phyloP scores from a whole-genome alignment of 1,140 invertebrate genomes.

The Episyrphus balteatus region DNA sequence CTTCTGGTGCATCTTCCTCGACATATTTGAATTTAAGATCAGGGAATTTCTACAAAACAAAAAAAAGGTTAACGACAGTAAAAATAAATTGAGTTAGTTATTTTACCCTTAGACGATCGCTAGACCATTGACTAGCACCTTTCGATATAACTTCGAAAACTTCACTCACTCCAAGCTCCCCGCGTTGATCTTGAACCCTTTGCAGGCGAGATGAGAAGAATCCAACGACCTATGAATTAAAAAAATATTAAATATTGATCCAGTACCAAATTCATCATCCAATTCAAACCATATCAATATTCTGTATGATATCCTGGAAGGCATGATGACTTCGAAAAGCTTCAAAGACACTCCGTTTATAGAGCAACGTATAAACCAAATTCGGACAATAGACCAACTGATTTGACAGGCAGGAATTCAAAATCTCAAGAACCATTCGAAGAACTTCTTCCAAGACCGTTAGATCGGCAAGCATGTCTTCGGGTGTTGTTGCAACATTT shows the following conservation, averaged over 20 bases:
- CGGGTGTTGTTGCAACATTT: slow-evolving; percentile 28
- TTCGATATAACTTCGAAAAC: slow-evolving; percentile 80
- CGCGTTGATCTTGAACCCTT: slow-evolving; percentile 51
- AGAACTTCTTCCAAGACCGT: slow-evolving; percentile 94
- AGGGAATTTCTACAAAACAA: slow-evolving; percentile 80
- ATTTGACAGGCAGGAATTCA: slow-evolving; percentile 84
- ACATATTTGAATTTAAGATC: slow-evolving; percentile 98
- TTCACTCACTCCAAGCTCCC: slow-evolving; percentile 65
- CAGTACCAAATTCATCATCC: not conserved
- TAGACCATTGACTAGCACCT: slow-evolving; percentile 78
- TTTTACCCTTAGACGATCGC: slow-evolving; percentile 76
- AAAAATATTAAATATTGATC: slow-evolving; percentile 4
- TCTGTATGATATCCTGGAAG: slow-evolving; percentile 92
- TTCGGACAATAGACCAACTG: slow-evolving; percentile 87
- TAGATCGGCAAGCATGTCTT: slow-evolving; percentile 69
- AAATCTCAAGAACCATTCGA: slow-evolving; percentile 89
- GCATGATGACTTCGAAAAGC: slow-evolving; percentile 75
- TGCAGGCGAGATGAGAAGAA: slow-evolving; percentile 72
- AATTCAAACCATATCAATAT: slow-evolving; percentile 75
- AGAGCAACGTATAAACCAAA: slow-evolving; percentile 90
- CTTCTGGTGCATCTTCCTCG: slow-evolving; percentile 95
- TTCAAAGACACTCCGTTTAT: slow-evolving; percentile 86
- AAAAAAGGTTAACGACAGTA: not conserved
- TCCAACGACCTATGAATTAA: slow-evolving; percentile 57
- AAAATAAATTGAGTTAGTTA: not conserved